A percentile compares a stretch with the other conserved stretches of the same genome.
phyloP scores from a whole-genome alignment of 1,140 invertebrate genomes.

The Drosophila littoralis region DNA sequence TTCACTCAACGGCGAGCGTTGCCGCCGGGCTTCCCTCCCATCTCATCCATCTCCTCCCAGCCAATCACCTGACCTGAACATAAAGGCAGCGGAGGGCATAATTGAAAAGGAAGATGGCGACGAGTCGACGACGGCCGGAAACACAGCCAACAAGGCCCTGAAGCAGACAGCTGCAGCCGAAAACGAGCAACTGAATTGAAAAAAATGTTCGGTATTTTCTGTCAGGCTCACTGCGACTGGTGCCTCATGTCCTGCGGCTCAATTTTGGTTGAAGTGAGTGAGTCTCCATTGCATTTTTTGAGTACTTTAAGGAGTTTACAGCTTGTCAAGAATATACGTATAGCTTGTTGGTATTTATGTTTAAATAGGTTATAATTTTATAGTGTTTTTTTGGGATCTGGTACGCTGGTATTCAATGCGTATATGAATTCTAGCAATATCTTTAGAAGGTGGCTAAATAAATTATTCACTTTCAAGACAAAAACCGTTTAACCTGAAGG shows the following conservation, averaged over 20 bases:
- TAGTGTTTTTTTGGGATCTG: too few relatives aligned
- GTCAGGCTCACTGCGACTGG: constrained; percentile 28
- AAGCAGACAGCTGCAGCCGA: constrained; percentile 41
- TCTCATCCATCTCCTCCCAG: background rate
- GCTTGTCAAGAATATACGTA: background rate
- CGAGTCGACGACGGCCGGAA: constrained; percentile 65
- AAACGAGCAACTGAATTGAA: constrained; percentile 27
- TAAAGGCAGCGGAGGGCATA: constrained; percentile 36
- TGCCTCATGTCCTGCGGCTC: constrained; percentile 35
- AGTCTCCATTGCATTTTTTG: background rate
- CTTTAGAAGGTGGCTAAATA: background rate
- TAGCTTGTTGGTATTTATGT: too few relatives aligned
- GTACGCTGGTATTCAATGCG: too few relatives aligned
- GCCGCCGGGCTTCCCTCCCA: constrained; percentile 11
- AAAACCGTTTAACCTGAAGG: constrained; percentile 2
- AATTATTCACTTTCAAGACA: background rate
- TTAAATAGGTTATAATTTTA: too few relatives aligned
- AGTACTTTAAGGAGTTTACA: constrained; percentile 1
- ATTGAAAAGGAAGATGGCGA: constrained; percentile 78
- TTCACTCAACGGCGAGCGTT: constrained; percentile 16
- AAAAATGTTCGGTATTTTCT: constrained; percentile 32
- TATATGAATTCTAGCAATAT: background rate
- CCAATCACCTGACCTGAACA: constrained; percentile 18
- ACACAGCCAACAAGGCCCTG: constrained; percentile 56
- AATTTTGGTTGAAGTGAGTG: constrained; percentile 16